Percentiles rank a stretch among this genome's conserved stretches.
Conservation (phyloP, 2,888 invertebrate species). For the Ochropleura plecta region DNA sequence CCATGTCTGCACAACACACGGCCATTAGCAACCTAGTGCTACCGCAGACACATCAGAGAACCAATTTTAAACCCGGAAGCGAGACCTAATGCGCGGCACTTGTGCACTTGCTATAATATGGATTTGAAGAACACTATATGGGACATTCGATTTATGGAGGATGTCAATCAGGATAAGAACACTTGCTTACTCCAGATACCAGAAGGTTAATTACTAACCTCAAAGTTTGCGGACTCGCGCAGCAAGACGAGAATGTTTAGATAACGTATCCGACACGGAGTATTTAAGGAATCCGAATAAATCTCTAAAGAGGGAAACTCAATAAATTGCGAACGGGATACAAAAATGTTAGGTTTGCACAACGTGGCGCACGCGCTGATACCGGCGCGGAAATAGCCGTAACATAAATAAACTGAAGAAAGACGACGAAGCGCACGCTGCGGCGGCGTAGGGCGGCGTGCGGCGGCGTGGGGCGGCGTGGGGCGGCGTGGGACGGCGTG, state of each 20-base stretch:
- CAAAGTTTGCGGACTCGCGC: conserved; percentile 13
- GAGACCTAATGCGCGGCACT: conserved; percentile 18
- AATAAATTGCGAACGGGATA: conserved; percentile 31
- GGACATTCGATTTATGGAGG: not conserved
- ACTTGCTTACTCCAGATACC: not conserved
- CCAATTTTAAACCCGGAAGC: conserved; percentile 45
- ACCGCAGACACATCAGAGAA: not conserved
- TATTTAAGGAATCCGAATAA: conserved; percentile 24
- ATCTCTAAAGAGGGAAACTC: conserved; percentile 3
- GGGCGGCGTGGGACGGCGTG: conserved; percentile 38
- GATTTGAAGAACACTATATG: not conserved
- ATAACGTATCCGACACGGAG: not conserved
- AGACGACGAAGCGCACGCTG: conserved; percentile 14
- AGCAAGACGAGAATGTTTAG: conserved; percentile 1
- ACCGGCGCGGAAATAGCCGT: conserved; percentile 58
- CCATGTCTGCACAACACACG: conserved; percentile 78
- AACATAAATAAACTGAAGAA: conserved; percentile 58
- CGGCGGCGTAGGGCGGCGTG: conserved; percentile 1
- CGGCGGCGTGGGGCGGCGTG: conserved; percentile 1
- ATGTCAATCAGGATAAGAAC: conserved; percentile 1
- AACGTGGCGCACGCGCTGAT: conserved; percentile 47
- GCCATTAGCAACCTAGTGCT: not conserved
- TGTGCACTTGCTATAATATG: not conserved
- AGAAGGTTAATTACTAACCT: conserved; percentile 44
- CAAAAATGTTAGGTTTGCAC: conserved; percentile 40